phyloP scores from a whole-genome alignment of 2,797 vertebrate genomes.

The Passerculus sandwichensis region DNA sequence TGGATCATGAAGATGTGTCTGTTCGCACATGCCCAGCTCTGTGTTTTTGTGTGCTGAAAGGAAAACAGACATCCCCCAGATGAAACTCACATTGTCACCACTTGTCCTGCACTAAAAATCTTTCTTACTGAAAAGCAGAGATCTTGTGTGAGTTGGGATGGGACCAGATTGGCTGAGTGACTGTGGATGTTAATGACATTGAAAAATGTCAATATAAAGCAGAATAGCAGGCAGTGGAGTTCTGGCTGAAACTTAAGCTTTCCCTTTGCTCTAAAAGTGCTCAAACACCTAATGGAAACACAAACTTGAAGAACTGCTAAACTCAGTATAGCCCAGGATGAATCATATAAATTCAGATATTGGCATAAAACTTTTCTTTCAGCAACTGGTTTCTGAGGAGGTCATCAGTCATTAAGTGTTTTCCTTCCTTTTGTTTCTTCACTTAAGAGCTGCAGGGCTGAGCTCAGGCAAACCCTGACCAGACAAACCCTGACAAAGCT shows the following conservation, averaged over 20 bases:
- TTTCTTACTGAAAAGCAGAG: background rate
- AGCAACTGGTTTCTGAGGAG: background rate
- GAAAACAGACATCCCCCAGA: background rate
- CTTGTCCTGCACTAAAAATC: background rate
- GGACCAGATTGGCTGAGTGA: background rate
- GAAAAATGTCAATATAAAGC: background rate
- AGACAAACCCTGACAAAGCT: background rate
- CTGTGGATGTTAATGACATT: background rate
- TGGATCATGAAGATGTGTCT: background rate
- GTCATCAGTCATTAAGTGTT: background rate
- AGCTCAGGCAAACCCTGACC: background rate
- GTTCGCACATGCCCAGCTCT: background rate
- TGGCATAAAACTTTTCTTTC: background rate
- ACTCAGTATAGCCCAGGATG: background rate
- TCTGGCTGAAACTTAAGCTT: background rate
- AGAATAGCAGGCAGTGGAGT: background rate
- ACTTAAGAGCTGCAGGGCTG: background rate
- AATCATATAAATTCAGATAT: background rate
- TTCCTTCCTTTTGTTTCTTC: background rate
- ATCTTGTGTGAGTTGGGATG: background rate
- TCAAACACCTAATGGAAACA: background rate
- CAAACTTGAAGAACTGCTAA: background rate
- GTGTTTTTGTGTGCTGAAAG: background rate
- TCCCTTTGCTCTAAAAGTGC: background rate
- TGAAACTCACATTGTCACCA: background rate